These are phyloP conservation scores for Drosophila kokeensis DNA, from an alignment of 2,888 invertebrate genomes.

Conservation along the genomic window DNA sequence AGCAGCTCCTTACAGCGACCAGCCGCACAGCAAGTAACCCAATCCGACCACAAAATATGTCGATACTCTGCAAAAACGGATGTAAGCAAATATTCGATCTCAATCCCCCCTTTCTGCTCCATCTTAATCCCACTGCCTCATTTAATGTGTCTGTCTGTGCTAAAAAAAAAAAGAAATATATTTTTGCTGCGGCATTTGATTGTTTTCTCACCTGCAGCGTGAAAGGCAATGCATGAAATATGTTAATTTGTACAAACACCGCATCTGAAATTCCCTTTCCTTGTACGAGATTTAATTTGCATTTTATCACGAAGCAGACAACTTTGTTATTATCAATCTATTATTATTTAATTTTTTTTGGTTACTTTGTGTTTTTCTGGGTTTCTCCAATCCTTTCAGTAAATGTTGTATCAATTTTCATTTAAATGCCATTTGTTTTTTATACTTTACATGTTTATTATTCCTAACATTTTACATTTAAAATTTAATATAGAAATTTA, in stretches of 20 bases:
- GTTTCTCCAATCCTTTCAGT: no score
- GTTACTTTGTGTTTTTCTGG: no score
- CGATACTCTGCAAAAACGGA: conserved; percentile 60
- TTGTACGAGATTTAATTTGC: background rate
- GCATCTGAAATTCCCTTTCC: conserved; percentile 21
- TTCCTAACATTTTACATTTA: no score
- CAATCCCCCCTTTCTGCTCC: background rate
- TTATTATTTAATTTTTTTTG: background rate
- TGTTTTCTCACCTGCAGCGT: conserved; percentile 50
- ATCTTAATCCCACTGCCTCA: background rate
- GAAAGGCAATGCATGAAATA: background rate
- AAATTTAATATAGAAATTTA: background rate
- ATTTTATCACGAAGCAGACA: background rate
- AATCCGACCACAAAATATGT: conserved; percentile 63
- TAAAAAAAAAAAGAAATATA: conserved; percentile 38
- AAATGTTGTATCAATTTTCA: no score
- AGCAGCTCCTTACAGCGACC: conserved; percentile 41
- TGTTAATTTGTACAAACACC: background rate
- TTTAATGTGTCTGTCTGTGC: conserved; percentile 6
- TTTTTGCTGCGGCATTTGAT: conserved; percentile 48
- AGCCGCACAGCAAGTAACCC: conserved; percentile 44
- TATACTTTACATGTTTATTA: no score
- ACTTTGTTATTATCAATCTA: background rate
- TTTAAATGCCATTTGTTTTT: no score
- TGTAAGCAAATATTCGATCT: conserved; percentile 54